Evolutionary conservation across 2,888 invertebrate species (phyloP), one percentile per base, ranked within the genome.

Genomic region (Cepaea hortensis): DNA sequence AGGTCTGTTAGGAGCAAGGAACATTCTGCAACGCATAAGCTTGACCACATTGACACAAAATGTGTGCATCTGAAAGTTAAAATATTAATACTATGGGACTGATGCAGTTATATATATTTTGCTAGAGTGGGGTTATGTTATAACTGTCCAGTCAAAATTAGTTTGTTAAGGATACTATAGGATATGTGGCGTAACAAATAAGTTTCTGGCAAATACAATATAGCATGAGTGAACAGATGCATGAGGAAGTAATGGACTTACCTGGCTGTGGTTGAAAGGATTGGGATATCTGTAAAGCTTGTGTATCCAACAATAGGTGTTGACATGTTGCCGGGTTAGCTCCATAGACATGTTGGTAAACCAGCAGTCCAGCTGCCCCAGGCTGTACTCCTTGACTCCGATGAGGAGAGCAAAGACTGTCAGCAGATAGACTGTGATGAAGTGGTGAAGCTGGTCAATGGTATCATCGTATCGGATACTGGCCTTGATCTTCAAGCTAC

Each of bases 271-370:
- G 23, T 88, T 85, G 35, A 77, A 15, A 18, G 23, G 55, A 65
- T 88, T 84, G 23, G 87, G 87, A 84, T 86, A 88, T 46, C 77
- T 80, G 85, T 87, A 88, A 35, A 35, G 35, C 35, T 35, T 35
- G 35, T 35, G 35, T 35, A 1, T 35, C 35, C 35, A 35, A 35
- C 88, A 89, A 65, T 85, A 89, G 6, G 85, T 75, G 80, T 89
- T 89, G 68, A 79, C 87, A 70, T 89, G 88, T 7, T 83, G 86
- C 84, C 88, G 88, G 68, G 70, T 88, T 46, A 88, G 88, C 55
- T 87, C 61, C 83, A 76, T 72, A 50, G 79, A 87, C 5, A 61
- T 48, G 15, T 11, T 15, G 3, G 73, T 87, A 18, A 81, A 46
- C 87, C 87, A 87, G 81, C 87, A 87, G 81, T 87, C 87, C 62